Percentiles rank a stretch among this genome's conserved stretches.
Conservation (phyloP, 2,113 vertebrate genomes). For the Nyctereutes procyonoides region DNA sequence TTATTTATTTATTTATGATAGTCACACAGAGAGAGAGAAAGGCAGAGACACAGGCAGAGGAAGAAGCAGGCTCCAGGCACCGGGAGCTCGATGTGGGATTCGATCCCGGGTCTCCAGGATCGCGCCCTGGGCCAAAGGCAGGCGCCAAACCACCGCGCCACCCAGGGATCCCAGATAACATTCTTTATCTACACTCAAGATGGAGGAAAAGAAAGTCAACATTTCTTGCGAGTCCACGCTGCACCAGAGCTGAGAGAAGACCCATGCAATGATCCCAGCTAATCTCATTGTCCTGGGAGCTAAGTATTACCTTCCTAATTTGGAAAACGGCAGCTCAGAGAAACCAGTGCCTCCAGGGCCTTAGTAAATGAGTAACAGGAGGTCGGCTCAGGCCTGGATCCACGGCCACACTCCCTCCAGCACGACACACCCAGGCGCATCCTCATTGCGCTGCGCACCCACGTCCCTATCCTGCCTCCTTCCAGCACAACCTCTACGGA, state of each 20-base stretch:
- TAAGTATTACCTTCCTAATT: background rate
- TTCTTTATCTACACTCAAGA: background rate
- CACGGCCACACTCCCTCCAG: background rate
- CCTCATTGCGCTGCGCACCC: no score
- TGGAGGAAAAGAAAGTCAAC: background rate
- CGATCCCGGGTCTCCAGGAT: no score
- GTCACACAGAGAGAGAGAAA: no score
- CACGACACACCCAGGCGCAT: accelerated
- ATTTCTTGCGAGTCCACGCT: background rate
- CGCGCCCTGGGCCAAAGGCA: no score
- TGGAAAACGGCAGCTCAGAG: constrained; percentile 6
- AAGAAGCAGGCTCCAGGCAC: no score
- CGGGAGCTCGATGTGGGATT: no score
- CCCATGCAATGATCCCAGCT: background rate
- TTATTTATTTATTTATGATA: no score
- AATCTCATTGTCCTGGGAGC: background rate
- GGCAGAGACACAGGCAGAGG: no score
- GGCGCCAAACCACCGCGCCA: no score
- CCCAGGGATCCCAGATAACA: no score
- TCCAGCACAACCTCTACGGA: background rate
- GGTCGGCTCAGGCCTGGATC: background rate
- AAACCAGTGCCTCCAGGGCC: background rate
- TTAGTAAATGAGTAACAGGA: background rate
- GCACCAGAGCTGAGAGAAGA: background rate
- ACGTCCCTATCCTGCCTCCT: background rate